Evolutionary conservation across 2,797 vertebrate genomes (phyloP), one percentile per base, ranked within the genome.

Genomic region (Cossypha heuglini): DNA sequence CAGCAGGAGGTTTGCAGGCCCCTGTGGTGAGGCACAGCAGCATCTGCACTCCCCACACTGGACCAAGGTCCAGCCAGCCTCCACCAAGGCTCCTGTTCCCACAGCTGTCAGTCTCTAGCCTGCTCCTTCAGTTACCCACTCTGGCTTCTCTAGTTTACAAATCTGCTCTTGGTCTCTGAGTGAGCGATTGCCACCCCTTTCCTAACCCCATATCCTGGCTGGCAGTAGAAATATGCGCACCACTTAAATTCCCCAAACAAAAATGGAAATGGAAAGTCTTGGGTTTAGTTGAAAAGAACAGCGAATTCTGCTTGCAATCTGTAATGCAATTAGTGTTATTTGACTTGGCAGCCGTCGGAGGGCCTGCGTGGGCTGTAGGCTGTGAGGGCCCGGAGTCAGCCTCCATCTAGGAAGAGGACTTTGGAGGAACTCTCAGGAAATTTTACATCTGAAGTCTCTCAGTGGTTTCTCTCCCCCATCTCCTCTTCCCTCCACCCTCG

Each of bases 251-350:
- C 57, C 10, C 87, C 82, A 67, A 94, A 93, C 76, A 86, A 96
- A 96, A 96, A 97, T 97, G 96, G 93, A 96, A 97, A 91, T 88
- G 87, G 85, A 96, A 96, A 97, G 96, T 97, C 97, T 97, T 96
- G 73, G 86, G 96, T 96, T 96, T 92, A 96, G 97, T 95, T 96
- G 97, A 98, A 98, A 94, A 97, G 97, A 97, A 97, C 97, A 97
- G 97, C 90, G 82, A 97, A 97, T 97, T 97, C 97, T 97, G 97
- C 92, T 97, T 74, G 73, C 97, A 97, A 97, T 98, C 97, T 97
- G 97, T 97, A 97, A 97, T 97, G 97, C 97, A 98, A 98, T 98
- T 98, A 97, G 93, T 31, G 80, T 97, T 98, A 98, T 97, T 98
- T 98, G 97, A 97, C 97, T 97, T 98, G 98, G 97, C 92, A 90